These are phyloP conservation scores for Melanophora roralis DNA, from an alignment of 2,888 invertebrate genomes.

Conservation along the genomic window DNA sequence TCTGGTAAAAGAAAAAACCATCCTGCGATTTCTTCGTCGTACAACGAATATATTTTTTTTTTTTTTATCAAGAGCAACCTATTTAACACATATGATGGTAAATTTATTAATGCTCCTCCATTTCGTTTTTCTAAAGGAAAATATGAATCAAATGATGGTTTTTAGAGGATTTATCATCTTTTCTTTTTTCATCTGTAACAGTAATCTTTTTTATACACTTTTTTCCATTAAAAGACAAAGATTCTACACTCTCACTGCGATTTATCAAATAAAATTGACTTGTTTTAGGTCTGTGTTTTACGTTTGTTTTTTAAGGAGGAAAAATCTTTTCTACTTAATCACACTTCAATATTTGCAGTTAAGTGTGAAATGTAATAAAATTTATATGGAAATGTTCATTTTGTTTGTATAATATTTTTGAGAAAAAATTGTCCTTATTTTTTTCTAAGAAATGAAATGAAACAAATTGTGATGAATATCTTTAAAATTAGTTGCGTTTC, in stretches of 20 bases:
- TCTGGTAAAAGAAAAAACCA: constrained; percentile 21
- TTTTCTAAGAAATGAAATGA: no score
- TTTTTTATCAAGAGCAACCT: neutral
- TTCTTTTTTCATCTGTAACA: neutral
- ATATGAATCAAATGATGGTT: constrained; percentile 44
- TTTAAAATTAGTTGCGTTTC: no score
- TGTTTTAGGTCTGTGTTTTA: neutral
- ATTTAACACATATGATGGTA: constrained; percentile 13
- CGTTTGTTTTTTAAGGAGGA: neutral
- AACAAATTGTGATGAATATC: no score
- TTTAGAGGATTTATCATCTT: constrained; percentile 26
- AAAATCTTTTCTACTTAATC: no score
- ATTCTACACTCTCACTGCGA: neutral
- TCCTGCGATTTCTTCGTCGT: constrained; percentile 18
- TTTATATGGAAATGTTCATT: no score
- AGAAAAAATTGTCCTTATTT: no score
- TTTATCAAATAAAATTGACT: neutral
- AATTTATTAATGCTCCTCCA: constrained; percentile 29
- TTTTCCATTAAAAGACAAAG: neutral
- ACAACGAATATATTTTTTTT: neutral
- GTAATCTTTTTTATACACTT: neutral
- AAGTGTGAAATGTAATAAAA: no score
- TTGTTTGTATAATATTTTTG: no score
- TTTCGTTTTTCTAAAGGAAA: neutral
- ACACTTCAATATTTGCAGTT: no score